Evolutionary conservation across 2,797 vertebrate species (phyloP), one percentile per base, ranked within the genome.

Genomic region (Phaenicophaeus curvirostris): DNA sequence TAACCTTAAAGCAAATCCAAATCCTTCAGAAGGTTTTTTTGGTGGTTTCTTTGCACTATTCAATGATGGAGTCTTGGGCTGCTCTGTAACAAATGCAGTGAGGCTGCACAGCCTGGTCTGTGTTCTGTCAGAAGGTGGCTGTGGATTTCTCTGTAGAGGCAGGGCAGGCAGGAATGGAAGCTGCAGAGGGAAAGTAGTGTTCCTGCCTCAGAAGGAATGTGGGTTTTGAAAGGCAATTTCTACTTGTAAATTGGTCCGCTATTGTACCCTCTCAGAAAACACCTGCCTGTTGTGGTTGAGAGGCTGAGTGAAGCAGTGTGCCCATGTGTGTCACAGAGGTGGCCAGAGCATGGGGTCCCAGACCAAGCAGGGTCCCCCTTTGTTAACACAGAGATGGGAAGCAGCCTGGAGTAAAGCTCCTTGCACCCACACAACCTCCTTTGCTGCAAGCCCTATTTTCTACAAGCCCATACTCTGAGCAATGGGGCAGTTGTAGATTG

Each of bases 1-100:
- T 24, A 30, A 48, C 65, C 77, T 82, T 75, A 76, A 68, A 86
- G 35, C 54, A 87, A 48, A 50, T 61, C 59, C 46, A 41, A 62
- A 63, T 92, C 46, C 30, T 75, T 75, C 50, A n/a, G 37, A 46
- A 87, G 30, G 54, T 57, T 6, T 65, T 66, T 54, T 51, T 39
- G 17, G 55, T 24, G 63, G 65, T 44, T 87, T 67, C 67, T 87
- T 76, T 19, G 79, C 54, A 3, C 65, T 80, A 1, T 3, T 33
- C 37, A 74, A 37, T 53, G 6, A 2, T 39, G 31, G 6, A 0
- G 3, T 25, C 20, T 82, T 24, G 8, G 67, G 74, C 71, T n/a
- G 25, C 37, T n/a, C 59, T 35, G 0, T 35, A 59, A 7, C 15
- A 41, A 35, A 8, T 0, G 2, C 28, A 12, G 63, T 19, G 71